phyloP scores from a whole-genome alignment of 2,888 invertebrate species.

The Parnassius smintheus region DNA sequence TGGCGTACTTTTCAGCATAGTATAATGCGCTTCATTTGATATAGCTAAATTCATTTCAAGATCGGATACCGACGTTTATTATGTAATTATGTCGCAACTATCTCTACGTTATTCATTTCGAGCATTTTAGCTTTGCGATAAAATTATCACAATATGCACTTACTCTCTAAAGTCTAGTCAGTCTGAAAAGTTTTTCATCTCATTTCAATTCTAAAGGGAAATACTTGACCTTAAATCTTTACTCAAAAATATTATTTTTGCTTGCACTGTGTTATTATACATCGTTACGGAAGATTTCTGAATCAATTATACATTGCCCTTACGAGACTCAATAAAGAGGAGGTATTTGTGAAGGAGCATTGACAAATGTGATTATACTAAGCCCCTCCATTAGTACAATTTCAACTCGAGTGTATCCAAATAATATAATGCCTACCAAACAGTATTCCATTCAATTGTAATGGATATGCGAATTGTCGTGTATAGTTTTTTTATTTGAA shows the following conservation, averaged over 20 bases:
- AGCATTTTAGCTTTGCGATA: conserved; percentile 14
- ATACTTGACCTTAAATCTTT: conserved; percentile 1
- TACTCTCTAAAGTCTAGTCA: conserved; percentile 19
- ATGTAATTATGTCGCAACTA: not conserved
- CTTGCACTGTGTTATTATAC: conserved; percentile 1
- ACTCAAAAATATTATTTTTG: not conserved
- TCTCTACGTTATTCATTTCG: conserved; percentile 5
- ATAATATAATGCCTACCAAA: conserved; percentile 6
- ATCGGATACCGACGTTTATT: not conserved
- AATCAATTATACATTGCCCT: conserved; percentile 36
- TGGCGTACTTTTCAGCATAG: too few species aligned
- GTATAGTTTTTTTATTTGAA: too few species aligned
- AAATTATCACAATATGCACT: conserved; percentile 20
- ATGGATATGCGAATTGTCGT: not conserved
- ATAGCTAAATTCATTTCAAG: not conserved
- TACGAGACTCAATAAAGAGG: conserved; percentile 33
- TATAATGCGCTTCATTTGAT: not conserved
- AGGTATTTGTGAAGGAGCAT: conserved; percentile 29
- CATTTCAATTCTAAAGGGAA: not conserved
- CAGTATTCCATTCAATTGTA: not conserved
- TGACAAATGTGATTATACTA: conserved; percentile 33
- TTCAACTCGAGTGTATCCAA: conserved; percentile 14
- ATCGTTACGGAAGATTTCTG: conserved; percentile 12
- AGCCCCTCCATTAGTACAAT: conserved; percentile 29
- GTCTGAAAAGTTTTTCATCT: conserved; percentile 22